Evolutionary conservation across 2,113 vertebrate species (phyloP), one percentile per base, ranked within the genome.

Genomic region (Otolemur garnettii): DNA sequence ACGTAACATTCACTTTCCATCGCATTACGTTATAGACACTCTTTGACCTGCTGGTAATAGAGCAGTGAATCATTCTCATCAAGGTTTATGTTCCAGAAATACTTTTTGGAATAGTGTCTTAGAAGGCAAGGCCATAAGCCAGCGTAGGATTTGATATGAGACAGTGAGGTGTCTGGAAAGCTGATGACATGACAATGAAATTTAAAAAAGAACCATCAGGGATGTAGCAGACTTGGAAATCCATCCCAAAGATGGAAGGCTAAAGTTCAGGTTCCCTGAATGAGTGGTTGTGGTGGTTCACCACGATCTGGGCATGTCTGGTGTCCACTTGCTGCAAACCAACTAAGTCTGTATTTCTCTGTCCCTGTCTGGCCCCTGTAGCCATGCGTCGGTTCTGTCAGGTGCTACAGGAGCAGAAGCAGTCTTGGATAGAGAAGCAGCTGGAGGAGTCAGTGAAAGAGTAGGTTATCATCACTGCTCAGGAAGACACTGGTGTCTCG

Each of bases 381-480:
- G 95, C 45, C 57, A 81, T 91, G 82, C 0, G 6, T 3, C 18
- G 28, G 28, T 96, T 97, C 64, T 12, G 1, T 22, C 11, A 28
- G 0, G 81, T 11, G 11, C 94, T 97, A 0, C 0, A 1, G 9
- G 57, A 93, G 22, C 74, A 93, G 62, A 74, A 35, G n/a, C 15
- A 60, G 12, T 1, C 24, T 0, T 0, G 4, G 3, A 30, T 1
- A 10, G 19, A 2, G 74, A 72, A 42, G 33, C 9, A 19, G 1
- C 14, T 42, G 35, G 53, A 59, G 7, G 42, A 75, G 0, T 4
- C 93, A 1, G 0, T 14, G 4, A 2, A 0, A 22, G 81, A 72
- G 8, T 42, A 60, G n/a, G 4, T 1, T 0, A 2, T 21, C 55
- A 9, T 19, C n/a, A 38, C 12, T 0, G 14, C 55, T 77, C 15